Conservation (phyloP, 1,140 invertebrate genomes). For the Linepithema humile region DNA sequence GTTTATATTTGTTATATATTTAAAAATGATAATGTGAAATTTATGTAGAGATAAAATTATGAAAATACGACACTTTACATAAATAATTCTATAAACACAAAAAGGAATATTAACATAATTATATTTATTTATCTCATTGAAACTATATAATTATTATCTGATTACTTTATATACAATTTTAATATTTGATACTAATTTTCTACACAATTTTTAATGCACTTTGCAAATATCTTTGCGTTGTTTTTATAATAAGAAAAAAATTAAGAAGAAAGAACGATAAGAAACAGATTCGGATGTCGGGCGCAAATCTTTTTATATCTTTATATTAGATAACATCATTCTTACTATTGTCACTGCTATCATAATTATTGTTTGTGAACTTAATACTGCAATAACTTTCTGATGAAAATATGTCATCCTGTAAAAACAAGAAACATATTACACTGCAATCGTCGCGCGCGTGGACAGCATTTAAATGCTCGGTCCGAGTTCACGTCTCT, state of each 20-base stretch:
- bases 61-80: background rate
- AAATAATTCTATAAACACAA: background rate
- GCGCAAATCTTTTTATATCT: background rate
- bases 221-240: too few relatives aligned
- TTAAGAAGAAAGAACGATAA: too few relatives aligned
- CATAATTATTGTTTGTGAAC: background rate
- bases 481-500: background rate
- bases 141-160: too few relatives aligned
- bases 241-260: too few relatives aligned
- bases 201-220: background rate
- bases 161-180: background rate
- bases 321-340: background rate
- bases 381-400: background rate
- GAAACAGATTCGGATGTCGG: too few relatives aligned
- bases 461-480: slow-evolving; percentile 41
- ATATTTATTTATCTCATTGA: background rate
- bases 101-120: background rate
- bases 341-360: background rate
- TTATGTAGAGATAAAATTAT: background rate
- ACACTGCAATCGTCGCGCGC: background rate
- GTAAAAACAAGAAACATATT: background rate
- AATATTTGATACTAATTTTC: background rate
- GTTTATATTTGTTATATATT: background rate
- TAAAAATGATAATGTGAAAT: background rate
- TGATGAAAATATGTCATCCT: background rate